phyloP scores from a whole-genome alignment of 2,888 invertebrate genomes.

The Lithophane socia region DNA sequence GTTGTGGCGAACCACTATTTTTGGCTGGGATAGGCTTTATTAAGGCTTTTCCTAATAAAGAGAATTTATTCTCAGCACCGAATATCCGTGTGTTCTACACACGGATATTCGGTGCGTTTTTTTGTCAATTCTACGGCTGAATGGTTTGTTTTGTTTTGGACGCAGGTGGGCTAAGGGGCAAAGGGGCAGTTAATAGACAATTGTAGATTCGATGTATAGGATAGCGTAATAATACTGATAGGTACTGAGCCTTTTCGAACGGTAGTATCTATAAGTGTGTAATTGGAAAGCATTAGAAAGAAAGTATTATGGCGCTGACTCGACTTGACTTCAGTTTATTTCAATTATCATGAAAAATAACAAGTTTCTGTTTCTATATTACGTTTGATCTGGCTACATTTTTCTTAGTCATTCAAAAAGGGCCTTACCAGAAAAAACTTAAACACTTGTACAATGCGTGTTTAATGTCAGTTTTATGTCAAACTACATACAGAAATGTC shows the following conservation, averaged over 20 bases:
- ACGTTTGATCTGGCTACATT: no score
- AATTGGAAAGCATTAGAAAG: no score
- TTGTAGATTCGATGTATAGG: slow-evolving; percentile 11
- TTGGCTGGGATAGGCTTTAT: slow-evolving; percentile 79
- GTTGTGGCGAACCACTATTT: slow-evolving; percentile 82
- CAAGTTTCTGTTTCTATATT: no score
- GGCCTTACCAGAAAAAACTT: no score
- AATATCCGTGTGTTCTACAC: no score
- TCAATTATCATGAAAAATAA: no score
- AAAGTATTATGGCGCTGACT: no score
- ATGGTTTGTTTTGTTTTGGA: slow-evolving; percentile 44
- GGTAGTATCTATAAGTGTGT: not conserved
- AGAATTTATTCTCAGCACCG: slow-evolving; percentile 79
- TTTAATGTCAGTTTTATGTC: no score
- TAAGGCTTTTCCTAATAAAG: slow-evolving; percentile 80
- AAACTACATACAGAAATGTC: no score
- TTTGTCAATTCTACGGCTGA: slow-evolving; percentile 44
- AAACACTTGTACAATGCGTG: no score
- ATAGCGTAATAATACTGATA: slow-evolving; percentile 33
- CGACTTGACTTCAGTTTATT: no score
- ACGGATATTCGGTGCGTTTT: slow-evolving; percentile 54
- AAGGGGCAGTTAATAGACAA: slow-evolving; percentile 31
- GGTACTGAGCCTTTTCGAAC: slow-evolving; percentile 31
- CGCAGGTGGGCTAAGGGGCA: slow-evolving; percentile 33
- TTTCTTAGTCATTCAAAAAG: no score